Conservation (phyloP, 2,797 vertebrate species). For the Onychomys leucogaster region DNA sequence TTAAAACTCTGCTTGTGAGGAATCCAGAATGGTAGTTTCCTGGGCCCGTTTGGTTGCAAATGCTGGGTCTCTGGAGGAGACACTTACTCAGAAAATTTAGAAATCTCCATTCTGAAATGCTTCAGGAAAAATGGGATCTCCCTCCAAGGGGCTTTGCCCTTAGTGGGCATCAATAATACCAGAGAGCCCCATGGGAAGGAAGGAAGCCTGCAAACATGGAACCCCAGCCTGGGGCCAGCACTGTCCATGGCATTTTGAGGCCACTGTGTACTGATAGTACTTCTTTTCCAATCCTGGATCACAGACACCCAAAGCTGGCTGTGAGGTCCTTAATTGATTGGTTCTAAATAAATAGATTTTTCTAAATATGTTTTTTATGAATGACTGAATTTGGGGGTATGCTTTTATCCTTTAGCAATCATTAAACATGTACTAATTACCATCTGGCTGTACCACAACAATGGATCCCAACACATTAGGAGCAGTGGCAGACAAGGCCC, state of each 20-base stretch:
- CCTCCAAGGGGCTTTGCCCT: background rate
- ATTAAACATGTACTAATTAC: background rate
- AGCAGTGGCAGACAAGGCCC: background rate
- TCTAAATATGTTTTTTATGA: background rate
- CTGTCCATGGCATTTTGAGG: background rate
- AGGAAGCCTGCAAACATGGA: background rate
- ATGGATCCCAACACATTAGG: background rate
- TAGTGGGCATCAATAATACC: background rate
- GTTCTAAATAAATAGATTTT: background rate
- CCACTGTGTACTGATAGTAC: accelerated
- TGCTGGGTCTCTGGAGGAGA: background rate
- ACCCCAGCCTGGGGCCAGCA: background rate
- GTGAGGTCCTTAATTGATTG: background rate
- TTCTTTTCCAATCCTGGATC: background rate
- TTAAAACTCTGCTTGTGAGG: background rate
- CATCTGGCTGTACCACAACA: background rate
- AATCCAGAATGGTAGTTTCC: background rate
- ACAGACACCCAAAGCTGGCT: background rate
- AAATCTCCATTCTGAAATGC: background rate
- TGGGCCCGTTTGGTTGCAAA: background rate
- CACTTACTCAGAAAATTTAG: background rate
- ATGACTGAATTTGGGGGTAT: background rate
- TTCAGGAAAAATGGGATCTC: background rate
- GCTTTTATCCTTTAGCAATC: slow-evolving; percentile 22
- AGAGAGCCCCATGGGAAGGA: background rate